phyloP scores from a whole-genome alignment of 1,140 invertebrate species.

The Calephelis nemesis region DNA sequence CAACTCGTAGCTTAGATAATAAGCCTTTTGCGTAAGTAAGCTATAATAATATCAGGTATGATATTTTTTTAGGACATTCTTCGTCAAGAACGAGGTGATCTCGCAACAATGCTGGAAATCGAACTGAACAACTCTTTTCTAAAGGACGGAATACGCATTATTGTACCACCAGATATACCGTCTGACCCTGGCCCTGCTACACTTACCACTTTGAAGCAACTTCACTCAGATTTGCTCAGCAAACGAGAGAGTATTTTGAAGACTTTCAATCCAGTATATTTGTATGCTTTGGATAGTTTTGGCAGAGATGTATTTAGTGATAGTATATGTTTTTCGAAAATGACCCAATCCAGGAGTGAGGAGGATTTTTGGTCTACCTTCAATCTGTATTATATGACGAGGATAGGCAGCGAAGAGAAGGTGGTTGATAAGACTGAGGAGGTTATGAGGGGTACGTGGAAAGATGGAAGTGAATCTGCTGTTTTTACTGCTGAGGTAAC shows the following conservation, averaged over 20 bases:
- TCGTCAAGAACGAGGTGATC: constrained; percentile 80
- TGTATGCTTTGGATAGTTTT: constrained; percentile 66
- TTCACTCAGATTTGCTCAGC: constrained; percentile 56
- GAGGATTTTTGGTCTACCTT: constrained; percentile 65
- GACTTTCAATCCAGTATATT: constrained; percentile 62
- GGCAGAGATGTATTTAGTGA: constrained; percentile 62
- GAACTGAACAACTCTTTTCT: constrained; percentile 86
- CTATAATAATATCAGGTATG: neutral
- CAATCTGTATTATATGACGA: constrained; percentile 54
- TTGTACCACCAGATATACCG: constrained; percentile 83
- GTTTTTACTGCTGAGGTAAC: constrained; percentile 61
- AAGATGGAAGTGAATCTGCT: constrained; percentile 39
- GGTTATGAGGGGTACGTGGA: constrained; percentile 31
- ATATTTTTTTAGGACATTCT: constrained; percentile 84
- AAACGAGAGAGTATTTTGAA: constrained; percentile 62
- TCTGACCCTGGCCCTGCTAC: constrained; percentile 42
- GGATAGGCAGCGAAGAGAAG: constrained; percentile 26
- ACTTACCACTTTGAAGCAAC: constrained; percentile 48
- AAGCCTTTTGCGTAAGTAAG: neutral
- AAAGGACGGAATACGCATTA: constrained; percentile 86
- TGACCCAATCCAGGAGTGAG: constrained; percentile 40
- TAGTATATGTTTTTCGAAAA: constrained; percentile 38
- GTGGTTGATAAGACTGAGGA: constrained; percentile 28
- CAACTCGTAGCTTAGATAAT: too few species aligned
- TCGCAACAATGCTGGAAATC: constrained; percentile 86